These are phyloP conservation scores for Abrostola triplasia DNA, from an alignment of 2,888 invertebrate species.

Conservation along the genomic window DNA sequence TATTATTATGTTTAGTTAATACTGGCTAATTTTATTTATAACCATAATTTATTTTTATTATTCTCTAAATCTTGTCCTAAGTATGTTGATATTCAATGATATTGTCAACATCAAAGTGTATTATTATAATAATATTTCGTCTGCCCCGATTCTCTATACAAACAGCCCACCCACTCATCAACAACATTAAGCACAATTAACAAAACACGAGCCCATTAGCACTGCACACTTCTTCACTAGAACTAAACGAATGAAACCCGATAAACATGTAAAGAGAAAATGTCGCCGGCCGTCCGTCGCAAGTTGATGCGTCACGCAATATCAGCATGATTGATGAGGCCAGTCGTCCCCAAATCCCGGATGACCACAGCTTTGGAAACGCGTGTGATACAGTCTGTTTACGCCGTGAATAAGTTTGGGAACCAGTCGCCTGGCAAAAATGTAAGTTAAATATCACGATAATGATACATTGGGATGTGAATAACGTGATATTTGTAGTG, in stretches of 20 bases:
- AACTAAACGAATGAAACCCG: slow-evolving; percentile 50
- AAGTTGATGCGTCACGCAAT: slow-evolving; percentile 82
- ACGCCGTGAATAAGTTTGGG: slow-evolving; percentile 54
- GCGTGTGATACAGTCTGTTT: slow-evolving; percentile 56
- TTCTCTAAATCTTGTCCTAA: no score
- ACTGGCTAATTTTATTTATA: no score
- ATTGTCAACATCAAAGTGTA: no score
- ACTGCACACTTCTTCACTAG: slow-evolving; percentile 11
- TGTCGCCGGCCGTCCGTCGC: slow-evolving; percentile 57
- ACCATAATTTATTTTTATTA: no score
- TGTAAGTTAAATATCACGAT: slow-evolving; percentile 43
- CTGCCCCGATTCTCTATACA: neutral
- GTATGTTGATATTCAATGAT: no score
- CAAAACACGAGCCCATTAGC: slow-evolving; percentile 33
- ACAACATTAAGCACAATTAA: neutral
- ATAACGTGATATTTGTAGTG: slow-evolving; percentile 22
- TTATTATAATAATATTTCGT: no score
- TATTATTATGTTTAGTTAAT: no score
- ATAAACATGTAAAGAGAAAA: slow-evolving; percentile 69
- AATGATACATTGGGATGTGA: slow-evolving; percentile 30
- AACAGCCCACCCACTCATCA: neutral
- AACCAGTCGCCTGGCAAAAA: slow-evolving; percentile 53
- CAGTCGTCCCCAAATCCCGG: slow-evolving; percentile 58
- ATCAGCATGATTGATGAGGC: slow-evolving; percentile 81
- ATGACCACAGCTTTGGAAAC: slow-evolving; percentile 61